These are phyloP conservation scores for Cyprinella venusta DNA, from an alignment of 2,797 vertebrate genomes.

Conservation along the genomic window DNA sequence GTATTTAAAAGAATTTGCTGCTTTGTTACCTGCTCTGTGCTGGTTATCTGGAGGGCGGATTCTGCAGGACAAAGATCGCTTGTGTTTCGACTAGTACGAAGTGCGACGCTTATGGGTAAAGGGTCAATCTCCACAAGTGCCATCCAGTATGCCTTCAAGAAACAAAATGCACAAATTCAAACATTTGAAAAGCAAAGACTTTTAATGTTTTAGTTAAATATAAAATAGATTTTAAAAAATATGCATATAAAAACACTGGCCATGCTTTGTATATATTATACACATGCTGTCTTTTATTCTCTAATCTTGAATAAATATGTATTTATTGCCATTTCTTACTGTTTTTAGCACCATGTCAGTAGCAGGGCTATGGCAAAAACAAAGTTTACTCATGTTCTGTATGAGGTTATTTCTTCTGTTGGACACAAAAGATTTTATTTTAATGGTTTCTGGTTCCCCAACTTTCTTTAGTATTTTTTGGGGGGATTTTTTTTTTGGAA, in stretches of 20 bases:
- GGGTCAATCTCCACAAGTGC: background rate
- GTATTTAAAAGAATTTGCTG: background rate
- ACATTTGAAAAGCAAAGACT: background rate
- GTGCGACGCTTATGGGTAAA: background rate
- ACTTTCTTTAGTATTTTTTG: too few relatives aligned
- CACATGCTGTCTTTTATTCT: background rate
- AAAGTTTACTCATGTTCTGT: background rate
- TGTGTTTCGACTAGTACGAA: background rate
- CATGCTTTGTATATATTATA: background rate
- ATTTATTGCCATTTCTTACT: background rate
- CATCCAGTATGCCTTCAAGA: background rate
- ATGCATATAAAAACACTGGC: background rate
- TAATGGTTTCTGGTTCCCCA: too few relatives aligned
- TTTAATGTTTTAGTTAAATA: background rate
- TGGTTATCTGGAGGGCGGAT: background rate
- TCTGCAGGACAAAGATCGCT: background rate
- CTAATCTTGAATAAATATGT: background rate
- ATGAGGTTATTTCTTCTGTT: too few relatives aligned
- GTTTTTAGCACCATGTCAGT: background rate
- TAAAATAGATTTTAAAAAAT: background rate
- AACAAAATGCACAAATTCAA: background rate
- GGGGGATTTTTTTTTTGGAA: too few relatives aligned
- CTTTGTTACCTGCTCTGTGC: constrained; percentile 4
- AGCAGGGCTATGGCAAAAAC: background rate
- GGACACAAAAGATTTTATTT: too few relatives aligned